A percentile compares a stretch with the other conserved stretches of the same genome.
phyloP scores from a whole-genome alignment of 2,797 vertebrate species.

The Megalops cyprinoides region DNA sequence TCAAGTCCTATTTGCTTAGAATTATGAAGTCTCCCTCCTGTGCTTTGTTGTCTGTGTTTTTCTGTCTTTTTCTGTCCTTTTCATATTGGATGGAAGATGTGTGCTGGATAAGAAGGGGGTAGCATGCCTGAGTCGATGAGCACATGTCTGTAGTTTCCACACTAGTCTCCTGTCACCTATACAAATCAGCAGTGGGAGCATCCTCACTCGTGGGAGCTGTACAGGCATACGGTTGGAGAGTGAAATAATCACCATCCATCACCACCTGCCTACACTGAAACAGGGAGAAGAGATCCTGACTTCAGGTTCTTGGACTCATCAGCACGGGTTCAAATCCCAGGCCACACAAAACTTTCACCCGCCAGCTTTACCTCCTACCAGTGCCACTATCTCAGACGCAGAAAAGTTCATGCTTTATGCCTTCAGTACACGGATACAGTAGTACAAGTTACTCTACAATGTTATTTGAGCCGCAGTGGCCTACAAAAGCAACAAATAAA shows the following conservation, averaged over 20 bases:
- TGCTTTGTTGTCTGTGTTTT: background rate
- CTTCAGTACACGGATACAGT: too few species aligned
- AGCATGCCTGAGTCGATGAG: background rate
- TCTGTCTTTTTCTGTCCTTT: background rate
- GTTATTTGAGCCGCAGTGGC: too few species aligned
- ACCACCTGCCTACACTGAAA: background rate
- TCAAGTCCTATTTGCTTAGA: slow-evolving; percentile 1
- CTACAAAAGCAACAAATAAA: too few species aligned
- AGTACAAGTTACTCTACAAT: too few species aligned
- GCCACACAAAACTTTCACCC: background rate
- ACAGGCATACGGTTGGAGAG: background rate
- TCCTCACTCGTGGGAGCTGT: background rate
- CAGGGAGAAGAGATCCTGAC: background rate
- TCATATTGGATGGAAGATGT: too few species aligned
- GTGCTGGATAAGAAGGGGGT: background rate
- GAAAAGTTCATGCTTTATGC: too few species aligned
- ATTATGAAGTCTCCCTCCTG: background rate
- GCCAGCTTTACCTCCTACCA: too few species aligned
- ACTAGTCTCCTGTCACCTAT: background rate
- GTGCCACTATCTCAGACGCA: background rate
- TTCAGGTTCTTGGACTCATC: background rate
- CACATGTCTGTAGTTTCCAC: background rate
- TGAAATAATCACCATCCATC: background rate
- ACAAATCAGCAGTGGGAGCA: background rate
- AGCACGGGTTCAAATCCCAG: background rate